phyloP scores from a whole-genome alignment of 2,888 invertebrate species.

The Eilema sororculum region DNA sequence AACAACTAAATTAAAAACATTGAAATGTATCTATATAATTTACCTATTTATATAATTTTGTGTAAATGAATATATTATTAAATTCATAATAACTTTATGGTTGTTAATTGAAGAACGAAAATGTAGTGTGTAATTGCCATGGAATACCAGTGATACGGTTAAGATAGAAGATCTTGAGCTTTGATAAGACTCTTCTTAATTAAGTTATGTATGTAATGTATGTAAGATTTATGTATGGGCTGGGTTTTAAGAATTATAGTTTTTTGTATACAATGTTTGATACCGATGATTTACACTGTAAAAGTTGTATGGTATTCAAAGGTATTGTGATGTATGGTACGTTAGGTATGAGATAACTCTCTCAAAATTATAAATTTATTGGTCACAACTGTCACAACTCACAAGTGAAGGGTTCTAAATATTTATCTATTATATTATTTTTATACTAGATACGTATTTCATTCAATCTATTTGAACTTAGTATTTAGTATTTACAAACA shows the following conservation, averaged over 20 bases:
- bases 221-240: conserved; percentile 29
- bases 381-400: background rate
- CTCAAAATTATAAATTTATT: background rate
- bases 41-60: conserved; percentile 44
- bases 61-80: conserved; percentile 39
- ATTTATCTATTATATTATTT: background rate
- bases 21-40: background rate
- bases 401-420: background rate
- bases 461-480: background rate
- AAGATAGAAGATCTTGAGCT: conserved; percentile 44
- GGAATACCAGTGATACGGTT: conserved; percentile 51
- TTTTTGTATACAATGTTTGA: conserved; percentile 1
- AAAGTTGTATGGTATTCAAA: background rate
- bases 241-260: conserved; percentile 32
- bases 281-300: background rate
- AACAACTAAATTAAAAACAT: conserved; percentile 1
- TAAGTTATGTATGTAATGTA: conserved; percentile 42
- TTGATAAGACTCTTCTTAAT: conserved; percentile 53
- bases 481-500: background rate
- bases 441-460: background rate
- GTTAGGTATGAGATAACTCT: background rate
- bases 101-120: conserved; percentile 29
- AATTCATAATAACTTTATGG: conserved; percentile 25
- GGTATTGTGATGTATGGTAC: background rate
- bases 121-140: conserved; percentile 55